These are phyloP conservation scores for Vicugna pacos DNA, from an alignment of 2,113 vertebrate species.

Conservation along the genomic window DNA sequence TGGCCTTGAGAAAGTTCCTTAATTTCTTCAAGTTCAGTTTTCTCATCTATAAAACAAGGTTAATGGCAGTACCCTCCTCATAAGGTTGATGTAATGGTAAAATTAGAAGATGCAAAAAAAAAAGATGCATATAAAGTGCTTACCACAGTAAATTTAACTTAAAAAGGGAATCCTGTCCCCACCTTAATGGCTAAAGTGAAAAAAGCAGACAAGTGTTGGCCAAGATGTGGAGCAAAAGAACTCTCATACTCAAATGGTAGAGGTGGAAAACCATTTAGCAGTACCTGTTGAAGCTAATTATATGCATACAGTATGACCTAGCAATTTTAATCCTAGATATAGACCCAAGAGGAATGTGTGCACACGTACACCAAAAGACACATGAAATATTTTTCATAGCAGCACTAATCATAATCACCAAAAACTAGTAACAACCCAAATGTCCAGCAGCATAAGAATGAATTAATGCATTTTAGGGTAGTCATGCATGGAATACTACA, in stretches of 20 bases:
- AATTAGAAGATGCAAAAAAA: neutral
- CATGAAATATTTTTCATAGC: neutral
- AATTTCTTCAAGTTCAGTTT: slow-evolving; percentile 40
- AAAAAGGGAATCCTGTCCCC: neutral
- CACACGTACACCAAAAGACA: neutral
- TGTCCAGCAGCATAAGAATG: neutral
- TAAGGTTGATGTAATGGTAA: neutral
- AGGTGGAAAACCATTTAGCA: neutral
- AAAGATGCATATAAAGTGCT: neutral
- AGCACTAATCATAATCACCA: neutral
- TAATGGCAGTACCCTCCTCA: neutral
- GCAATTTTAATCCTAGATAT: neutral
- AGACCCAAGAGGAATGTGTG: neutral
- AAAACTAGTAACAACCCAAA: neutral
- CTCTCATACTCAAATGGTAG: neutral
- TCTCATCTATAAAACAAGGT: neutral
- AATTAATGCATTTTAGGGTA: neutral
- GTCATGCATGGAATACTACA: neutral
- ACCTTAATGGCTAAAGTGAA: neutral
- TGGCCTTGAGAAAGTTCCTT: neutral
- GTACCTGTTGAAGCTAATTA: neutral
- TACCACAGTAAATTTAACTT: neutral
- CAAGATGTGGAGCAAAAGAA: neutral
- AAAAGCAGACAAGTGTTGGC: neutral
- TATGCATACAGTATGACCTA: neutral